phyloP scores from a whole-genome alignment of 2,797 vertebrate species.

The Oceanodroma leucorhoa region DNA sequence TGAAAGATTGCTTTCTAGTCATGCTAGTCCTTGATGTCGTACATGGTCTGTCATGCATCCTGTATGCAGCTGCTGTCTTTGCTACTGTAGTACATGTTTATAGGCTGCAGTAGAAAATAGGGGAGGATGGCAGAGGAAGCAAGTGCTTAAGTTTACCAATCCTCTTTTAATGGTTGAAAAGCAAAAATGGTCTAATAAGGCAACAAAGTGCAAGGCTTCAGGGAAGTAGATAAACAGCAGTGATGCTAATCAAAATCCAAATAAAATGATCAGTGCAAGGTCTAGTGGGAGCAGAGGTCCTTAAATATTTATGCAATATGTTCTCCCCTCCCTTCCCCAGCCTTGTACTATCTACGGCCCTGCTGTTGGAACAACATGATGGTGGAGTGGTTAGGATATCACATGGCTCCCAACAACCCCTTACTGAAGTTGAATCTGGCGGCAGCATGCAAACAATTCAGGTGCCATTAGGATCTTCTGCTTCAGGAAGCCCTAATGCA shows the following conservation, averaged over 20 bases:
- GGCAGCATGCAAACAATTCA: not conserved
- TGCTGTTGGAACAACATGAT: not conserved
- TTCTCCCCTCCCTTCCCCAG: not conserved
- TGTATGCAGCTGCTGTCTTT: not conserved
- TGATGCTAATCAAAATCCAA: not conserved
- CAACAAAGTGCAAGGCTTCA: not conserved
- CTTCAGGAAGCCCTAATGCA: not conserved
- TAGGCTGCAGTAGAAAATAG: not conserved
- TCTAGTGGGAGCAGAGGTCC: not conserved
- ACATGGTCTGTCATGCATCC: not conserved
- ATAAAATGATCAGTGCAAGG: not conserved
- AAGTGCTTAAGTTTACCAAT: not conserved
- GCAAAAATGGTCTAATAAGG: not conserved
- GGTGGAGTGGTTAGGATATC: not conserved
- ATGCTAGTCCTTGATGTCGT: not conserved
- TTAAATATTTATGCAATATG: not conserved
- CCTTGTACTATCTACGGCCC: not conserved
- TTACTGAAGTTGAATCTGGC: not conserved
- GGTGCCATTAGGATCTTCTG: not conserved
- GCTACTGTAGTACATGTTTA: not conserved
- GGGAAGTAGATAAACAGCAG: not conserved
- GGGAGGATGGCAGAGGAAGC: not conserved
- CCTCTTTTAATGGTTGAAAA: not conserved
- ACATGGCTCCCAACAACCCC: not conserved
- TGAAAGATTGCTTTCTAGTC: not conserved